Evolutionary conservation across 2,113 vertebrate species (phyloP), one percentile per base, ranked within the genome.

Genomic region (Nannobrachium achirus): DNA sequence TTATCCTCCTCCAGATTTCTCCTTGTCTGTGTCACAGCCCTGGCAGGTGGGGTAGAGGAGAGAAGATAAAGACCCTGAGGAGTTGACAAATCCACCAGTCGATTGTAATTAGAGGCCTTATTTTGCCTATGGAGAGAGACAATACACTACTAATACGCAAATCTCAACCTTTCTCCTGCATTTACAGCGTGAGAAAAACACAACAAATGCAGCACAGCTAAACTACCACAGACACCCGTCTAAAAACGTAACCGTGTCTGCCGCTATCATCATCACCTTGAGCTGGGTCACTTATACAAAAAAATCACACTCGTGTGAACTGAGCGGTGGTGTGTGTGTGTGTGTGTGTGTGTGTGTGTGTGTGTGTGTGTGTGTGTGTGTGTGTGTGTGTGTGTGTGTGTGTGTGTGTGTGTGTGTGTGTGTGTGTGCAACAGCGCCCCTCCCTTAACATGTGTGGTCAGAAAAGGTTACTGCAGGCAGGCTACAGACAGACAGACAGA

Each of bases 1-100:
- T 76, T 82, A 83, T 83, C 85, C n/a, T n/a, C 75, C 78, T 86
- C 63, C 73, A 79, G 72, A 86, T 87, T 89, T 88, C 81, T 86
- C 86, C 80, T 82, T 73, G 76, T 71, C 56, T 79, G 75, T 84
- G 86, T 87, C 82, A 84, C 64, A 71, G 68, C 53, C 8, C 83
- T 76, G 69, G 70, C 63, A 50, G 40, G 3, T n/a, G 56, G 83
- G 56, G 77, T 15, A 48, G 63, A 74, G 57, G 63, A 81, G 77
- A 57, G 86, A 59, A 83, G 82, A 88, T 88, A 84, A n/a, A 89
- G 73, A 69, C 72, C 71, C 61, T 0, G 44, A 80, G 73, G 73
- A 82, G 69, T 45, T 70, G 64, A 82, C 83, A 87, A 86, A 82
- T 88, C 84, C 78, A 88, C 65, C 61, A 56, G 78, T 90, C 81